A percentile compares a stretch with the other conserved stretches of the same genome.
Conservation (phyloP, 2,113 vertebrate genomes). For the Spilogale gracilis region DNA sequence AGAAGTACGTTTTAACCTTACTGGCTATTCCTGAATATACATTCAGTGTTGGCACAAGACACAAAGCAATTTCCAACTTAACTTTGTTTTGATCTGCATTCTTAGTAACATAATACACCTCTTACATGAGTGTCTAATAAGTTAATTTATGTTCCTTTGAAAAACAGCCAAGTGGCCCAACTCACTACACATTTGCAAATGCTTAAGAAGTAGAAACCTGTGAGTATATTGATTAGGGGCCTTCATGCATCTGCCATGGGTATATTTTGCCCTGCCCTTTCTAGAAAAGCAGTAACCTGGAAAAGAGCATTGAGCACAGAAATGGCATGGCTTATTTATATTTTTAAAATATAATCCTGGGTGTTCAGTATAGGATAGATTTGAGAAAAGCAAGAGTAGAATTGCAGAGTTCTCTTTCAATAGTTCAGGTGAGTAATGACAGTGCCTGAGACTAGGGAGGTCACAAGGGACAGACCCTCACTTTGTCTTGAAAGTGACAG, state of each 20-base stretch:
- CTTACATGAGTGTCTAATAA: neutral
- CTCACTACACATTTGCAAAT: neutral
- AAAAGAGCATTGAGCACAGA: neutral
- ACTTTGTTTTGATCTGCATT: neutral
- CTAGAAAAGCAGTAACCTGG: neutral
- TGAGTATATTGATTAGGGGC: neutral
- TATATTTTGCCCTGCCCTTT: neutral
- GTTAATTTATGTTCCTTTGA: neutral
- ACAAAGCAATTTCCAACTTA: neutral
- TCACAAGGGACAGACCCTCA: neutral
- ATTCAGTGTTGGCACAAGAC: neutral
- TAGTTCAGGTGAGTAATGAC: neutral
- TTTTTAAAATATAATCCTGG: neutral
- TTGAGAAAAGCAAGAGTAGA: neutral
- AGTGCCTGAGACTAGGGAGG: neutral
- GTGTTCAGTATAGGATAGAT: neutral
- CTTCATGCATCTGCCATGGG: neutral
- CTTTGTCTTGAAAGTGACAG: conserved; percentile 1
- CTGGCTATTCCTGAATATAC: neutral
- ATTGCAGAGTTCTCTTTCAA: neutral
- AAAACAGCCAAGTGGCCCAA: neutral
- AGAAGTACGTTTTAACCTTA: neutral
- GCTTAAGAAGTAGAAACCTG: neutral
- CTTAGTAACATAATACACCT: neutral
- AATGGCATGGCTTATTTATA: neutral